Percentiles rank a stretch among this genome's conserved stretches.
Evolutionary conservation across 2,113 vertebrate species (phyloP).

Genomic region (Silurus asotus): DNA sequence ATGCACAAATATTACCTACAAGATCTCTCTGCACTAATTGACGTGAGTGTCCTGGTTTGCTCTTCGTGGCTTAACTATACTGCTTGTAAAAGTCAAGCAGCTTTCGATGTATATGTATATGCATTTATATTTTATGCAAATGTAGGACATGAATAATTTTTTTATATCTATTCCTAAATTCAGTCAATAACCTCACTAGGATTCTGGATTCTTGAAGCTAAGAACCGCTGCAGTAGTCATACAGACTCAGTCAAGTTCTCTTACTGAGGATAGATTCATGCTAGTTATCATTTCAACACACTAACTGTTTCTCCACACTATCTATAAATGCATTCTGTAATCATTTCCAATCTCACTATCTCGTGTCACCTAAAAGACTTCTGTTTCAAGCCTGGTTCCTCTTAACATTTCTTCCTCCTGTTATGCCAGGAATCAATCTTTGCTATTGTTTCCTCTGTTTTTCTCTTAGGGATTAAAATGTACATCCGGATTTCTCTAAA

Average conservation of each 20-base stretch:
- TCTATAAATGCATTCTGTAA: not conserved
- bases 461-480: not conserved
- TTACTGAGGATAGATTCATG: not conserved
- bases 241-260: not conserved
- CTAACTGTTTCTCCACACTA: no score
- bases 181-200: not conserved
- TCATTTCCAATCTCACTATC: not conserved
- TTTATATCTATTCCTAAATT: not conserved
- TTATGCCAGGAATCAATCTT: not conserved
- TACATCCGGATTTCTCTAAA: not conserved
- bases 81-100: not conserved
- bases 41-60: slow-evolving; percentile 72
- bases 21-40: slow-evolving; percentile 79
- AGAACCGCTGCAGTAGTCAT: not conserved
- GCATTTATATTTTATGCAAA: not conserved
- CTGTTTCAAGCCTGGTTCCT: slow-evolving; percentile 2
- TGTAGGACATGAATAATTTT: not conserved
- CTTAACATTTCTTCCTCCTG: not conserved
- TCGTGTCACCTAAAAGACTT: not conserved
- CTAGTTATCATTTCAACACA: not conserved
- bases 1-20: slow-evolving; percentile 82
- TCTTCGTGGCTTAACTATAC: not conserved
- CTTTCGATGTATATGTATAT: no score
- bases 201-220: not conserved
- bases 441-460: not conserved